Conservation (phyloP, 2,888 invertebrate species). For the Diaphora mendica region DNA sequence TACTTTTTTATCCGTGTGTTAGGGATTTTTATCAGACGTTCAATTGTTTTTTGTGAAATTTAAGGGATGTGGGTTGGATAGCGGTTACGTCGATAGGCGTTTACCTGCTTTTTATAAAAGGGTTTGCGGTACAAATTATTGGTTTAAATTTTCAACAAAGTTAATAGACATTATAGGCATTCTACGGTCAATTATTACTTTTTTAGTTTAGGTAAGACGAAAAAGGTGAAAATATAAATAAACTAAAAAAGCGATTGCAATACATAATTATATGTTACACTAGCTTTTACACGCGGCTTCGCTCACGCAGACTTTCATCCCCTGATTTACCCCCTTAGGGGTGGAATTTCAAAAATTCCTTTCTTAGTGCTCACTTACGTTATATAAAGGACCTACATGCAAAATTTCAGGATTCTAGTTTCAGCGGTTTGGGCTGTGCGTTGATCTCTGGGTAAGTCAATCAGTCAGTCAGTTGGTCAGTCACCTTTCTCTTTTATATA, state of each 20-base stretch:
- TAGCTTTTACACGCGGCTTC: too few relatives aligned
- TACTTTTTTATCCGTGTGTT: constrained; percentile 49
- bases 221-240: neutral
- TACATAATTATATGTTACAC: too few relatives aligned
- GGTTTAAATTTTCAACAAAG: constrained; percentile 29
- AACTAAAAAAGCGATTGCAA: neutral
- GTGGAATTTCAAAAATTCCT: too few relatives aligned
- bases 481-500: too few relatives aligned
- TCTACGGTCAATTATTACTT: neutral
- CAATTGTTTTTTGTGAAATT: constrained; percentile 48
- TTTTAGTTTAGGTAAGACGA: neutral
- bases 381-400: too few relatives aligned
- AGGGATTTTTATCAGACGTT: constrained; percentile 40
- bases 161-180: constrained; percentile 23
- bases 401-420: too few relatives aligned
- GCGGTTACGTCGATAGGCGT: constrained; percentile 25
- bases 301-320: too few relatives aligned
- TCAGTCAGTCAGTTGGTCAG: too few relatives aligned
- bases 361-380: too few relatives aligned
- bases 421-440: too few relatives aligned
- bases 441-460: too few relatives aligned
- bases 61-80: constrained; percentile 17
- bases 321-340: too few relatives aligned
- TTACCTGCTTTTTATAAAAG: constrained; percentile 45
- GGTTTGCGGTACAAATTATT: constrained; percentile 27